Base-by-base conservation (phyloP, 2,113 vertebrate genomes). In the Hiodon tergisus region DNA sequence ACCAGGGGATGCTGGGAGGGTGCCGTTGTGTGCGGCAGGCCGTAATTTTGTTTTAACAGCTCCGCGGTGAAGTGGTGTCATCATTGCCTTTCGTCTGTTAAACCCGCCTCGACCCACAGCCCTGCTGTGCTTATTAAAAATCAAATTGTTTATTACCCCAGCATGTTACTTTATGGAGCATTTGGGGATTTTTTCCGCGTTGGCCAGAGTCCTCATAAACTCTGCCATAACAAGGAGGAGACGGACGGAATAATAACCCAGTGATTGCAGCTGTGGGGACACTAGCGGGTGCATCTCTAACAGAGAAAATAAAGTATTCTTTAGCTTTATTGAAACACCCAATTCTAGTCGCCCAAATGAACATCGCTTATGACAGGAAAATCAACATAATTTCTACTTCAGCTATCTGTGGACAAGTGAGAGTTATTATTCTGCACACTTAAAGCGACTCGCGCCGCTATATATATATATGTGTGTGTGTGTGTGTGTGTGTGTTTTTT, bases 121-220 rank as follows among this genome's bases (percentile, higher is more conserved):
- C 83, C 82, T 81, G 83, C 83, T 83, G 83, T 66, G 81, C 80
- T 84, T 86, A 86, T 86, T 86, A 84, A 84, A 84, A 83, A 82
- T 84, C 76, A 60, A 82, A 84, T 78, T 83, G 76, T 86, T 82
- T 84, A 86, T 82, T 79, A 84, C 77, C 73, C 76, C 67, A 67
- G 71, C 63, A 73, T 73, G 79, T 78, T 79, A 76, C 77, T 78
- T 78, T 71, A 76, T 76, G 72, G 75, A 77, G 79, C 83, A 77
- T 79, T 79, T 77, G 83, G 81, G 84, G 82, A 77, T 83, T 77
- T 70, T 67, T 31, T 31, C 31, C 31, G 31, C 31, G 31, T 31
- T 74, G 65, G 77, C 75, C 78, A 80, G 54, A 63, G 47, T 83
- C 75, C 80, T 84, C 83, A 83, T 86, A 85, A 85, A 86, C 83